Base-by-base conservation (phyloP, 2,888 invertebrate genomes). In the Noctua fimbriata region DNA sequence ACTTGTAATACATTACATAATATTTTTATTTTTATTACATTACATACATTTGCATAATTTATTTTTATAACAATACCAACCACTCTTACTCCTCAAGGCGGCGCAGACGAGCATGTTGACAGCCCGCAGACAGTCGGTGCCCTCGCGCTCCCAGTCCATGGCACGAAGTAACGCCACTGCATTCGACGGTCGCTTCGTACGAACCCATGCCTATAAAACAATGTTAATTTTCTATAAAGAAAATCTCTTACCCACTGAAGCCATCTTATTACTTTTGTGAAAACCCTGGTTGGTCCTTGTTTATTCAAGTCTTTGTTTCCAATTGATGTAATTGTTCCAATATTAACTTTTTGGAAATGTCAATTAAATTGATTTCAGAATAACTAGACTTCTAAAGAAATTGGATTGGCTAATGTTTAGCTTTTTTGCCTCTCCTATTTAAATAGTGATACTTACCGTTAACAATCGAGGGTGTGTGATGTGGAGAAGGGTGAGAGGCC, bases 71-170 rank as follows among this genome's bases (percentile, higher is more conserved):
- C n/a, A 28, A 10, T 24, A 84, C 86, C 52, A 65, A 93, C 93
- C 93, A n/a, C 90, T 52, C 6, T 92, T 91, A 32, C 88, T 90
- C n/a, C 94, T 88, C 6, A 95, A 83, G 0, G 95, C 93, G 0
- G 89, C 89, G 32, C 92, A 91, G 5, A 95, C 93, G 21, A 97
- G 89, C 69, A 92, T 91, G 78, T 98, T 98, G 80, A 99, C 95
- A 0, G 98, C 98, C 81, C 98, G 97, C 88, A 98, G 98, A 88
- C 98, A 98, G 82, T 97, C 97, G 36, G 98, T 97, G 7, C 98
- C 98, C 90, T 98, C 98, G 1, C 96, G 97, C 88, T 98, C 98
- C 99, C 99, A 99, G 94, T 98, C 98, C 94, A 99, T 97, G 4
- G 97, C 97, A 0, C 97, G 92, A 1, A 98, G 92, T 21, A 96